Evolutionary conservation across 2,797 vertebrate species (phyloP).

Genomic region (Morelia viridis): DNA sequence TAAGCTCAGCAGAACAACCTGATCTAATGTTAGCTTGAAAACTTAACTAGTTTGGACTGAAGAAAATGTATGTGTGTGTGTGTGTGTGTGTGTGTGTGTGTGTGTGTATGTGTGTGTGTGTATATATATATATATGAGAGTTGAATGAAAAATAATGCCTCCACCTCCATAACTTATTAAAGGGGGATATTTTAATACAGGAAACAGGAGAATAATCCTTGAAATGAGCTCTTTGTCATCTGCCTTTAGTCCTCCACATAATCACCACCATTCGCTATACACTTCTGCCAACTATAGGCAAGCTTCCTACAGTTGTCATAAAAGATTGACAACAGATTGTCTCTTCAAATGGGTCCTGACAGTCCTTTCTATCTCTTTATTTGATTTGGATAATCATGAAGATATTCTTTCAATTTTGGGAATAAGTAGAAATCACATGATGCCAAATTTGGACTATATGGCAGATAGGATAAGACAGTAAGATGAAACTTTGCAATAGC

Average conservation of each 20-base stretch:
- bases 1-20: conserved; percentile 5
- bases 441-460: not conserved
- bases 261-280: not conserved
- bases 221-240: not conserved
- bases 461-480: not conserved
- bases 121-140: not conserved
- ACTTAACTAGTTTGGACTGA: not conserved
- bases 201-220: not conserved
- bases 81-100: not conserved
- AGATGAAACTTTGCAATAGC: not conserved
- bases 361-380: not conserved
- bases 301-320: not conserved
- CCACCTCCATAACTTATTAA: not conserved
- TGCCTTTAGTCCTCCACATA: not conserved
- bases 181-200: not conserved
- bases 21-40: not conserved
- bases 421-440: not conserved
- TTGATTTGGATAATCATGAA: not conserved
- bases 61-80: not conserved
- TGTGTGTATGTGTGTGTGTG: too few relatives aligned
- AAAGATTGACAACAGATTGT: not conserved
- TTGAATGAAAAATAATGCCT: not conserved
- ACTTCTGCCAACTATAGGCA: not conserved
- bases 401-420: not conserved
- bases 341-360: not conserved